Evolutionary conservation across 2,888 invertebrate genomes (phyloP), one percentile per base, ranked within the genome.

Genomic region (Agrilus biguttatus): DNA sequence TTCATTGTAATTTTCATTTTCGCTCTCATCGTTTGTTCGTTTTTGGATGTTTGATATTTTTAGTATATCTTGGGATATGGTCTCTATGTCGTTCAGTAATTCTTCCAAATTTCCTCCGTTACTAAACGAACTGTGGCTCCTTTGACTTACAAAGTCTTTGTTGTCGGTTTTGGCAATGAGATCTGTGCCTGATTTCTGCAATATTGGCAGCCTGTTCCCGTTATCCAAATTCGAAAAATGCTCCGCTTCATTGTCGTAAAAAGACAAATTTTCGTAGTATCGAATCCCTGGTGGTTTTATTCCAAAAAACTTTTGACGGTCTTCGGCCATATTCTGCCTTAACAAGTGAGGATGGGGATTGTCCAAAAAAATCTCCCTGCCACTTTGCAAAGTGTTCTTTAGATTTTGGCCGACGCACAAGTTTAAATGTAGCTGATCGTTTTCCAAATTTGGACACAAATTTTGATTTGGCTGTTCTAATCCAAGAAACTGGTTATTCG

Each of bases 81-180:
- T 71, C 56, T 80, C 78, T 6, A 81, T 79, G 47, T 82, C 81
- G 45, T 78, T 76, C 0, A 82, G 63, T 36, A 82, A 63, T 47
- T 81, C 77, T 51, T 82, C 81, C 35, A 82, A 66, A 55, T 81
- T 81, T 0, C 78, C 79, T 0, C 64, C 65, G 43, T 62, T 64
- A 28, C 61, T 63, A 42, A 65, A 63, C 8, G 60, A 59, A 41
- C 61, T 62, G 17, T 52, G 55, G 36, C 59, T 61, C n/a, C 38
- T 43, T 21, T 49, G 32, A 8, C 49, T 53, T 21, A 51, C 52
- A 46, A 63, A 63, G 36, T 55, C 55, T 32, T 54, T 51, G 47
- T 66, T 65, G 45, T 65, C 65, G 7, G 57, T 59, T 50, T 66
- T 66, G 2, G 65, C 64, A 5, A 66, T 57, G n/a, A 66, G 47